Conservation (phyloP, 1,140 invertebrate genomes). For the Bombus affinis region DNA sequence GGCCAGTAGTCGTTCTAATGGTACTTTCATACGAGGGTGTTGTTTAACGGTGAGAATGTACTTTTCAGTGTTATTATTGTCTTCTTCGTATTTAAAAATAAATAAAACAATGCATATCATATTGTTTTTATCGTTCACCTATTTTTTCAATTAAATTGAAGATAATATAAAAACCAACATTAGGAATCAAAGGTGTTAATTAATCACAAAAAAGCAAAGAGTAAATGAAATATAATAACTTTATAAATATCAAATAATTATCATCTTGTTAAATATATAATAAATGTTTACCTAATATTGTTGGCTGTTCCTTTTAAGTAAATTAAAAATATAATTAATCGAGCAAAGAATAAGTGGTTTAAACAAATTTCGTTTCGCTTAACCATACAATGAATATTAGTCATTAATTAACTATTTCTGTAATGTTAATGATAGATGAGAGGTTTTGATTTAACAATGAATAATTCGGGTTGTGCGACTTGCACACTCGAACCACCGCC, state of each 20-base stretch:
- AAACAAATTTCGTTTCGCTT: not conserved
- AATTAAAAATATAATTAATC: not conserved
- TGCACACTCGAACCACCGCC: slow-evolving; percentile 91
- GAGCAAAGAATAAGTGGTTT: not conserved
- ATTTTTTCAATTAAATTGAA: not conserved
- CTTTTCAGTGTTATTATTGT: slow-evolving; percentile 22
- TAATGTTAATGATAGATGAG: slow-evolving; percentile 60
- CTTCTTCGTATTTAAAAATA: not conserved
- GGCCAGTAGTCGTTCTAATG: slow-evolving; percentile 61
- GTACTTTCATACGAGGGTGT: slow-evolving; percentile 20
- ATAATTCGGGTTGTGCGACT: slow-evolving; percentile 73
- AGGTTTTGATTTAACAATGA: slow-evolving; percentile 68
- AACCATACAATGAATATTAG: not conserved
- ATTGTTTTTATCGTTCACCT: not conserved
- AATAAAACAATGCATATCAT: not conserved
- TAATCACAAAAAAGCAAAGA: not conserved
- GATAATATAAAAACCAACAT: too few species aligned
- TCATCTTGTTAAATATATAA: not conserved
- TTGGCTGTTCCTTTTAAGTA: not conserved
- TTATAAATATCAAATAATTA: not conserved
- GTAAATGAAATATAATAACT: not conserved
- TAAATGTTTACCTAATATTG: not conserved
- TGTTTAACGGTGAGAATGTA: slow-evolving; percentile 56
- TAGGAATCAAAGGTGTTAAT: not conserved
- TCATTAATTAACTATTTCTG: not conserved